Percentiles rank a stretch among this genome's conserved stretches.
phyloP scores from a whole-genome alignment of 2,888 invertebrate species.

The Scaptomyza cyrtandrae region DNA sequence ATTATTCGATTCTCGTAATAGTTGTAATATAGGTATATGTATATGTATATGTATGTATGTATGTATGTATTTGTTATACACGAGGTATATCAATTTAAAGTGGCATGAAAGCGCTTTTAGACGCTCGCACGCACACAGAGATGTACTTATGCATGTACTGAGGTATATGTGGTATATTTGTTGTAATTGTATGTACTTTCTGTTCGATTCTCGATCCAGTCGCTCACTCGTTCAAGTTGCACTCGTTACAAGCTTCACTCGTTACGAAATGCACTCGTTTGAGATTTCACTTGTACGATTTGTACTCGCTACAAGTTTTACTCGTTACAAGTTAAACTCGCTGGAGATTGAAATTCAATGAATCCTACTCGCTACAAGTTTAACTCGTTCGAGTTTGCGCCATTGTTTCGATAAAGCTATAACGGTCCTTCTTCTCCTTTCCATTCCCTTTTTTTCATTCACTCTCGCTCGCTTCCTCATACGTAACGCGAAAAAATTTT shows the following conservation, averaged over 20 bases:
- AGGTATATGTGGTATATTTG: conserved; percentile 79
- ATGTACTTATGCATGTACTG: conserved; percentile 79
- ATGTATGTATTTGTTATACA: conserved; percentile 63
- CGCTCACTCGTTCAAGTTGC: conserved; percentile 23
- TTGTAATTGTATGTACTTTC: conserved; percentile 78
- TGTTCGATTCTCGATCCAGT: conserved; percentile 59
- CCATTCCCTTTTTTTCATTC: conserved; percentile 13
- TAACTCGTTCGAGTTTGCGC: conserved; percentile 8
- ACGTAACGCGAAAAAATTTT: conserved; percentile 74
- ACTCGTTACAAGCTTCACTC: conserved; percentile 3
- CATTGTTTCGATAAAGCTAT: conserved; percentile 68
- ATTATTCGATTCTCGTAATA: conserved; percentile 45
- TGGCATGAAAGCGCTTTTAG: conserved; percentile 19
- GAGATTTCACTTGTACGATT: conserved; percentile 13
- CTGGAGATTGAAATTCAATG: background rate
- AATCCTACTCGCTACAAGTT: conserved; percentile 35
- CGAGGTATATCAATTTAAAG: conserved; percentile 70
- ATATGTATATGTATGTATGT: conserved; percentile 46
- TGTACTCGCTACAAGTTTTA: background rate
- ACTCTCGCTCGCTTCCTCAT: conserved; percentile 35
- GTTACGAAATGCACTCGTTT: conserved; percentile 2
- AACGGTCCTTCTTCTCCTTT: conserved; percentile 19
- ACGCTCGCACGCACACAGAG: conserved; percentile 33
- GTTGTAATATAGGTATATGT: conserved; percentile 32
- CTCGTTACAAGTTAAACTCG: conserved; percentile 10